Percentiles rank a stretch among this genome's conserved stretches.
These are phyloP conservation scores for Coranthus polyacanthus DNA, from an alignment of 2,797 vertebrate species.

Conservation along the genomic window DNA sequence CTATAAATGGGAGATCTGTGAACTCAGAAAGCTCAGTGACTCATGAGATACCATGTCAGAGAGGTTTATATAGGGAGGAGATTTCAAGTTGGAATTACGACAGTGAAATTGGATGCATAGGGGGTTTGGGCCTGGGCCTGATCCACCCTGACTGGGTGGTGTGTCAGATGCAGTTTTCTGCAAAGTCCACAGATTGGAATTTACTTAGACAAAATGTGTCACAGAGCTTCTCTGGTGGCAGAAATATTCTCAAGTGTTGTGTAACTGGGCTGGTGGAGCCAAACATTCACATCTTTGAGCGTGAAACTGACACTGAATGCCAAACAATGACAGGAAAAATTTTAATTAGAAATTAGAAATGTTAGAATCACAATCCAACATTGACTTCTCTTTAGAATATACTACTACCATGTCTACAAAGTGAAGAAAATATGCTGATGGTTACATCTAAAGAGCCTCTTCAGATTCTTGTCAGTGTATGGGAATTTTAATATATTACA, in stretches of 20 bases:
- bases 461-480: too few species aligned
- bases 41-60: slow-evolving; percentile 58
- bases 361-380: not conserved
- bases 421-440: not conserved
- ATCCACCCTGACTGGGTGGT: slow-evolving; percentile 54
- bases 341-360: not conserved
- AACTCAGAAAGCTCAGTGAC: slow-evolving; percentile 49
- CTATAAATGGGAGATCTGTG: slow-evolving; percentile 47
- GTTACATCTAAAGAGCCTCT: not conserved
- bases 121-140: slow-evolving; percentile 42
- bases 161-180: slow-evolving; percentile 55
- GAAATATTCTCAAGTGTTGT: slow-evolving; percentile 41
- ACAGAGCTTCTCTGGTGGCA: slow-evolving; percentile 37
- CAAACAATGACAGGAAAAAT: not conserved
- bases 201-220: slow-evolving; percentile 36
- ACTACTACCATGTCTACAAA: not conserved
- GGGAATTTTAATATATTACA: too few species aligned
- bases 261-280: slow-evolving; percentile 31
- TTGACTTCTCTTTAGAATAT: not conserved
- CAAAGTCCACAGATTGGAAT: slow-evolving; percentile 47
- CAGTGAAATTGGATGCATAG: slow-evolving; percentile 48
- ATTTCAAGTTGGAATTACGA: slow-evolving; percentile 55
- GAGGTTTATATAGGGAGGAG: slow-evolving; percentile 41
- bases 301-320: slow-evolving; percentile 12
- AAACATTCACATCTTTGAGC: slow-evolving; percentile 17